Percentiles rank a stretch among this genome's conserved stretches.
Evolutionary conservation across 2,888 invertebrate species (phyloP).

Genomic region (Heteromurus nitidus): DNA sequence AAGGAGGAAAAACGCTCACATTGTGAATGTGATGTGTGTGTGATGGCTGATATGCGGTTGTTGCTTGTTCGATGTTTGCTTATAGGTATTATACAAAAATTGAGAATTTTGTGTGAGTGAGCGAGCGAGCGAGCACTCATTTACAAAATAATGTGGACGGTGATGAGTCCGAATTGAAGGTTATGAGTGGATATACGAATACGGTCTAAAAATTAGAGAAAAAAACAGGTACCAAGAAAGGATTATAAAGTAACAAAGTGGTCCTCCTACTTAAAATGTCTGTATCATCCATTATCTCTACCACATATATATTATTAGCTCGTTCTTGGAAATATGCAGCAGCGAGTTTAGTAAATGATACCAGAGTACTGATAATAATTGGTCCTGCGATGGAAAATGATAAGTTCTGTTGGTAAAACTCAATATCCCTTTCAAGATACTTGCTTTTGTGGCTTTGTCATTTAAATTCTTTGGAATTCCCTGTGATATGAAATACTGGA

Average conservation of each 20-base stretch:
- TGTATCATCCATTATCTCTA: background rate
- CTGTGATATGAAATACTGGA: too few relatives aligned
- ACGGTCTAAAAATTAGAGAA: background rate
- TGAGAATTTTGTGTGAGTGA: background rate
- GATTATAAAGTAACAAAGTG: background rate
- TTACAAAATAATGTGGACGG: too few relatives aligned
- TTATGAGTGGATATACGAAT: background rate
- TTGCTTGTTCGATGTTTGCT: background rate
- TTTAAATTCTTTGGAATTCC: too few relatives aligned
- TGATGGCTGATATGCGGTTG: too few relatives aligned
- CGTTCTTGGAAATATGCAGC: background rate
- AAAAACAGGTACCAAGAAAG: conserved; percentile 43
- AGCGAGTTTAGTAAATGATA: background rate
- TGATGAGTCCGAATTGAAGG: background rate
- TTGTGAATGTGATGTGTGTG: background rate
- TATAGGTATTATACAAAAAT: background rate
- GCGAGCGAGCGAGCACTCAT: background rate
- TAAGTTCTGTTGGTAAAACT: too few relatives aligned
- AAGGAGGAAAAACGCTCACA: background rate
- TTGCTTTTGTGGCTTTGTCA: too few relatives aligned
- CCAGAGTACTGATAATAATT: too few relatives aligned
- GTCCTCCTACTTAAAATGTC: too few relatives aligned
- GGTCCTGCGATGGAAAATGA: too few relatives aligned
- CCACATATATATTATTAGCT: background rate
- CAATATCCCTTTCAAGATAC: too few relatives aligned